These are phyloP conservation scores for Forbesichthys agassizii DNA, from an alignment of 2,113 vertebrate species.

Conservation along the genomic window DNA sequence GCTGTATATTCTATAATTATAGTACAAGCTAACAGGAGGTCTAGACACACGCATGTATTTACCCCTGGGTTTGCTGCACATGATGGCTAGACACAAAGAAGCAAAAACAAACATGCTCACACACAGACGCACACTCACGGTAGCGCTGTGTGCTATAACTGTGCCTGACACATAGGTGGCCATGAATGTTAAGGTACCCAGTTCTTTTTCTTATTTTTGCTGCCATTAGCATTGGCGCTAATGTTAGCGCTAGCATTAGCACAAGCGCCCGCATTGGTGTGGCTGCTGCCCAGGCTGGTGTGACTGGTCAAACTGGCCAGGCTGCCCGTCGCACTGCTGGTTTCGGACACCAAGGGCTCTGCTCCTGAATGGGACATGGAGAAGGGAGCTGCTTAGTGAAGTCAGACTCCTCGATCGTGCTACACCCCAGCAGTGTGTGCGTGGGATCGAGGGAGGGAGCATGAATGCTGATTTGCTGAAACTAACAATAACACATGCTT, in stretches of 20 bases:
- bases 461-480: background rate
- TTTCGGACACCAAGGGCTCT: slow-evolving; percentile 79
- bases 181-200: slow-evolving; percentile 76
- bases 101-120: slow-evolving; percentile 2
- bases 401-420: too few relatives aligned
- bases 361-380: too few relatives aligned
- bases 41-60: background rate
- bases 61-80: background rate
- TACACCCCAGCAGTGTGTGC: too few relatives aligned
- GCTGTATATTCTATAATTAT: background rate
- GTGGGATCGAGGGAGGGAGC: too few relatives aligned
- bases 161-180: too few relatives aligned
- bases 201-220: slow-evolving; percentile 92
- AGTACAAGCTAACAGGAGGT: background rate
- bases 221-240: slow-evolving; percentile 72
- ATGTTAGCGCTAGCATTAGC: too few relatives aligned
- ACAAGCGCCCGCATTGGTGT: background rate
- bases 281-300: slow-evolving; percentile 81
- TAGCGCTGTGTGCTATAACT: background rate
- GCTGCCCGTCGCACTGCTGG: slow-evolving; percentile 85
- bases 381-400: too few relatives aligned
- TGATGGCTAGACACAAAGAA: background rate
- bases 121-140: slow-evolving; percentile 12
- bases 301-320: slow-evolving; percentile 87
- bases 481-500: too few relatives aligned